phyloP scores from a whole-genome alignment of 2,888 invertebrate genomes.

The Aricia artaxerxes region DNA sequence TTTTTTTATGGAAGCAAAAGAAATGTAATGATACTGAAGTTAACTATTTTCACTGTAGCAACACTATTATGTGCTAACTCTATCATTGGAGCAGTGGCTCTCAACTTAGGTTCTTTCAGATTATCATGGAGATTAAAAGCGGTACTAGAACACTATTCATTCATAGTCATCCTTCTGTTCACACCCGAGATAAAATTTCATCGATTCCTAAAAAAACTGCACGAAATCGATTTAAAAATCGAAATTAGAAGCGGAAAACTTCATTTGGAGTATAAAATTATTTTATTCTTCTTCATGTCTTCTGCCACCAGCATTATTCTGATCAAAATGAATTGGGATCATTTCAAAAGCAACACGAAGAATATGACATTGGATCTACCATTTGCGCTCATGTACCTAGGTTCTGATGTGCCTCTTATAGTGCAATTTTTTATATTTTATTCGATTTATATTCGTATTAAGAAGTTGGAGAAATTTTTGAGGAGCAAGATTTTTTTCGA shows the following conservation, averaged over 20 bases:
- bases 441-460: slow-evolving; percentile 23
- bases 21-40: not conserved
- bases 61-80: not conserved
- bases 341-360: not conserved
- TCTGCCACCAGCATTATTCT: not conserved
- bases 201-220: slow-evolving; percentile 20
- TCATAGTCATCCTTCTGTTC: not conserved
- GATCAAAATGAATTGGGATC: not conserved
- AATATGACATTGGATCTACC: not conserved
- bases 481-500: slow-evolving; percentile 25
- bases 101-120: not conserved
- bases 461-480: slow-evolving; percentile 20
- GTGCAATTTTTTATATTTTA: slow-evolving; percentile 16
- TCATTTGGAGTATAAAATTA: slow-evolving; percentile 20
- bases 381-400: not conserved
- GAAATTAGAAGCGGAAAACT: not conserved
- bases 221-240: slow-evolving; percentile 26
- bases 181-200: not conserved
- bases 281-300: not conserved
- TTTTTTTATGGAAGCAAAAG: not conserved
- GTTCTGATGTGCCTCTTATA: slow-evolving; percentile 19
- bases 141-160: slow-evolving; percentile 23
- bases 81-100: not conserved
- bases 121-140: not conserved
- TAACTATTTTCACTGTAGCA: not conserved